Conservation (phyloP, 2,797 vertebrate genomes). For the Acomys russatus region DNA sequence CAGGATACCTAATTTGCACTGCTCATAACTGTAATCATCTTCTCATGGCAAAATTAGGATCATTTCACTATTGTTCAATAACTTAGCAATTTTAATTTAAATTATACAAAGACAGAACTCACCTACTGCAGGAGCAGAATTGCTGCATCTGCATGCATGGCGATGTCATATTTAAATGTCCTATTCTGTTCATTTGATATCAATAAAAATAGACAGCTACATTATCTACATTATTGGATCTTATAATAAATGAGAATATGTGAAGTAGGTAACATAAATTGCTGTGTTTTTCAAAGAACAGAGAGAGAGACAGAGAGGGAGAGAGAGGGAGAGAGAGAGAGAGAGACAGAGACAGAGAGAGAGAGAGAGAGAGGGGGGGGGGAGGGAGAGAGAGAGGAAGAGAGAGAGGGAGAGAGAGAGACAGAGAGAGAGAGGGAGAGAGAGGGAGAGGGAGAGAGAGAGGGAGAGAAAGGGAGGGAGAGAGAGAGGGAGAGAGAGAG, state of each 20-base stretch:
- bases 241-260: neutral
- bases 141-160: neutral
- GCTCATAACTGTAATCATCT: conserved; percentile 22
- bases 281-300: neutral
- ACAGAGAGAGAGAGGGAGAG: too few species aligned
- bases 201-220: neutral
- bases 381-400: too few species aligned
- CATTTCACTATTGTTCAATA: neutral
- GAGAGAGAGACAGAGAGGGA: too few species aligned
- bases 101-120: neutral
- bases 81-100: neutral
- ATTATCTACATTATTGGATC: neutral
- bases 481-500: too few species aligned
- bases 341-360: too few species aligned
- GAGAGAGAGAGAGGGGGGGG: too few species aligned
- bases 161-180: neutral
- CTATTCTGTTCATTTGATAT: neutral
- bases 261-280: neutral
- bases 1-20: neutral
- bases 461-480: too few species aligned
- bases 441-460: too few species aligned
- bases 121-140: neutral
- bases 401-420: too few species aligned
- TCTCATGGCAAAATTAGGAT: neutral
- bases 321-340: too few species aligned